Evolutionary conservation across 2,113 vertebrate genomes (phyloP), one percentile per base, ranked within the genome.

Genomic region (Picathartes gymnocephalus): DNA sequence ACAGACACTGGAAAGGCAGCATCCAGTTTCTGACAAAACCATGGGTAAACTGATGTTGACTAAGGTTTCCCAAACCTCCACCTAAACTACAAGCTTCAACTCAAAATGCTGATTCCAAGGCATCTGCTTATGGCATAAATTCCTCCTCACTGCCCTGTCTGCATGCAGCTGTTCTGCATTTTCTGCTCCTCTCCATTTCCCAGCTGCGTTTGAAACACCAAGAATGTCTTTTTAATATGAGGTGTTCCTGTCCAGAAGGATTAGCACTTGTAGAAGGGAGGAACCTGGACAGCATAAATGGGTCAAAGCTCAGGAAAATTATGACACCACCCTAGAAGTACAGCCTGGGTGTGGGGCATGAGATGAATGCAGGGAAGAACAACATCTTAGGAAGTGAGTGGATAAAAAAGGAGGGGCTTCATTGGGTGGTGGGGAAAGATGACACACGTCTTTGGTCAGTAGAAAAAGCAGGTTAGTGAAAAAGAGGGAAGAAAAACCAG

Each of bases 281-380:
- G 54, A 81, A 66, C 3, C 19, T 56, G 33, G 48, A 10, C 31
- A 61, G 23, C 25, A 53, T 42, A 78, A 81, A 77, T 4, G 2
- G 37, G 62, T 91, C 68, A 70, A 77, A 81, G 17, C n/a, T 78
- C 28, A 47, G 58, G 45, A 74, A 92, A 88, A 65, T 50, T 58
- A 22, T 33, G 30, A 58, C 27, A 40, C 7, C 0, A 0, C 23
- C 28, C 42, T 64, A 30, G 35, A 62, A 4, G 1, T 18, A 62
- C 48, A 47, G 18, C 35, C n/a, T 0, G 0, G 39, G 37, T 53
- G n/a, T 0, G 0, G 5, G 33, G n/a, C 23, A 64, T 48, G 15
- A 64, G 51, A 47, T 39, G 24, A n/a, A 44, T 70, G 18, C 33
- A 66, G 11, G 12, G 20, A 48, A 11, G 7, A 30, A 57, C 5